Evolutionary conservation across 1,140 invertebrate species (phyloP), one percentile per base, ranked within the genome.

Genomic region (Cotesia glomerata): DNA sequence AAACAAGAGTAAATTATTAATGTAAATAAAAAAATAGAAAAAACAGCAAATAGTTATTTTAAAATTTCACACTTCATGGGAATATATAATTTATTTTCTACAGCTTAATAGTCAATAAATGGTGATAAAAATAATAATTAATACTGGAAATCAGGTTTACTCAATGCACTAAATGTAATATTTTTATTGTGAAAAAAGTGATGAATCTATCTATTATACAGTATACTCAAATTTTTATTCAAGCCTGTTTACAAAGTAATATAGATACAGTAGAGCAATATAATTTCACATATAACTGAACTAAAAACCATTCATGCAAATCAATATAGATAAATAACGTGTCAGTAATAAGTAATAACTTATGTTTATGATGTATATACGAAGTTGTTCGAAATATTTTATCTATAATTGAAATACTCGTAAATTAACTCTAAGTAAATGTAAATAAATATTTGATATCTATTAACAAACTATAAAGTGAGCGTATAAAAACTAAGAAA

Each of bases 281-380:
- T 65, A 64, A 64, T 71, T 62, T 71, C 69, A 71, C 61, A 64
- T 61, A 64, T 71, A 52, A 63, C 36, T 64, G 61, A 71, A 71
- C 59, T 52, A 26, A 51, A 65, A 71, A 63, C 65, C 69, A 39
- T 54, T 65, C 45, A 64, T 26, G 16, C 69, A 34, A 71, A 63
- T 64, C 51, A 16, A 63, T 71, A 71, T 52, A 16, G 62, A 51
- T 18, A 11, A 26, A 9, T 13, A 18, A n/a, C 56, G 26, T 16
- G 5, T 71, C 54, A 26, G 26, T 26, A 26, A 26, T 26, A 26
- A 26, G 26, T 26, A 26, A 26, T 26, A 26, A 49, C 16, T 49
- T 18, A n/a, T 52, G 54, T 16, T 18, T 67, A 36, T 36, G 45
- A 49, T 71, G 36, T 64, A 71, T 71, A 9, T 4, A 52, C 69